Base-by-base conservation (phyloP, 2,888 invertebrate species). In the Glaucopsyche alexis region DNA sequence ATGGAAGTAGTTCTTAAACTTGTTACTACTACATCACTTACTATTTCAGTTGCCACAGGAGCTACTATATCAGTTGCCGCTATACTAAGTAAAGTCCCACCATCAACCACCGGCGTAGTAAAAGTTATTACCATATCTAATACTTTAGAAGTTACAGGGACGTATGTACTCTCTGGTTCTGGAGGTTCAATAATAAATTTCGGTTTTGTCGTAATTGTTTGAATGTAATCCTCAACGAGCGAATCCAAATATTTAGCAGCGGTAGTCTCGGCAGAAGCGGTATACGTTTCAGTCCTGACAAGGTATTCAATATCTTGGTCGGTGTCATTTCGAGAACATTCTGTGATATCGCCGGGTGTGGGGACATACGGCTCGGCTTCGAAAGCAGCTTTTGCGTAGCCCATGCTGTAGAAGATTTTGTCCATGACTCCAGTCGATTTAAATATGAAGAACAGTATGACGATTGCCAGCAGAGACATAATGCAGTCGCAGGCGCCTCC, bases 401-500 rank as follows among this genome's bases (percentile, higher is more conserved):
- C 91, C n/a, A 90, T 76, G 72, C 82, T 84, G 75, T 84, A 86
- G 79, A 90, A 87, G 9, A 90, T 83, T 76, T 88, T 88, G 74
- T 91, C 90, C 0, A 89, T 79, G 0, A 88, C 80, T 2, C 90
- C 90, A 0, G 87, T 88, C 0, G 86, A 86, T 76, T 87, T 81
- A 79, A 90, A 87, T 80, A 88, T 86, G 72, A 88, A 81, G 81
- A 87, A 87, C 0, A 90, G 77, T 5, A 89, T 83, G 9, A 85
- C 40, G 5, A 90, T 81, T 7, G 87, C 87, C 2, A 88, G 47
- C 0, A 80, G 81, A 0, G 89, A 88, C 86, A 89, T 87, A 0
- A 90, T 76, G 19, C 87, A 90, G n/a, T 90, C 90, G 74, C 89
- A 88, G 0, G 84, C 81, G 0, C 89, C 88, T 0, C 90, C 85